These are phyloP conservation scores for Heliconius himera DNA, from an alignment of 1,140 invertebrate species.

Conservation along the genomic window DNA sequence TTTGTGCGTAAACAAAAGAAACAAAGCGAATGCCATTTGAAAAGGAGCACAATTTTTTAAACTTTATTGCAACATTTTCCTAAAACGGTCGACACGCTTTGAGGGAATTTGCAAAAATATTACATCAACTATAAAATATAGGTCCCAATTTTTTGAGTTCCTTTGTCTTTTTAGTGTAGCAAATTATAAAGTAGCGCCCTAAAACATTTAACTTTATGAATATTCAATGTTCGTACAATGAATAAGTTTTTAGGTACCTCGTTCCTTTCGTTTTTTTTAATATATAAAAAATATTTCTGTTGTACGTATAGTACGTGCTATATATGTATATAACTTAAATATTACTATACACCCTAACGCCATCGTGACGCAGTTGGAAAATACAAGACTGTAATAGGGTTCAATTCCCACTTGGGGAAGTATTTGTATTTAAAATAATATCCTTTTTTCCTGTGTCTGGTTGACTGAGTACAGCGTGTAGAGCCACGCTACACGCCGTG, in stretches of 20 bases:
- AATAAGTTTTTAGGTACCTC: conserved; percentile 21
- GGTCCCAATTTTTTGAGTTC: conserved; percentile 55
- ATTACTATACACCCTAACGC: background rate
- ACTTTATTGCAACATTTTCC: conserved; percentile 52
- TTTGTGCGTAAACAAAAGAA: conserved; percentile 56
- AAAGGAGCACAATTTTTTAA: conserved; percentile 58
- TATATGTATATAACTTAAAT: background rate
- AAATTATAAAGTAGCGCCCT: conserved; percentile 59
- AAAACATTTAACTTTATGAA: conserved; percentile 33
- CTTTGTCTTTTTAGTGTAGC: conserved; percentile 44
- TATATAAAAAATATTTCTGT: background rate
- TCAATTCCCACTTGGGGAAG: too few species aligned
- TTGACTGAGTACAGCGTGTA: background rate
- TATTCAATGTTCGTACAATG: conserved; percentile 29
- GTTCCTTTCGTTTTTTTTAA: background rate
- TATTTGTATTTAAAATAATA: too few species aligned
- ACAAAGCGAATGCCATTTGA: conserved; percentile 59
- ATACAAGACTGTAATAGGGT: background rate
- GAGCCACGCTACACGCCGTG: too few species aligned
- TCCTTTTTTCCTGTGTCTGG: background rate
- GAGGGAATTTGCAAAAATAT: conserved; percentile 50
- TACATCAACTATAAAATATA: conserved; percentile 50
- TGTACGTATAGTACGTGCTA: background rate
- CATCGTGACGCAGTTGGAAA: background rate
- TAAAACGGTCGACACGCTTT: conserved; percentile 45